Conservation (phyloP, 2,113 vertebrate species). For the Apeltes quadracus region DNA sequence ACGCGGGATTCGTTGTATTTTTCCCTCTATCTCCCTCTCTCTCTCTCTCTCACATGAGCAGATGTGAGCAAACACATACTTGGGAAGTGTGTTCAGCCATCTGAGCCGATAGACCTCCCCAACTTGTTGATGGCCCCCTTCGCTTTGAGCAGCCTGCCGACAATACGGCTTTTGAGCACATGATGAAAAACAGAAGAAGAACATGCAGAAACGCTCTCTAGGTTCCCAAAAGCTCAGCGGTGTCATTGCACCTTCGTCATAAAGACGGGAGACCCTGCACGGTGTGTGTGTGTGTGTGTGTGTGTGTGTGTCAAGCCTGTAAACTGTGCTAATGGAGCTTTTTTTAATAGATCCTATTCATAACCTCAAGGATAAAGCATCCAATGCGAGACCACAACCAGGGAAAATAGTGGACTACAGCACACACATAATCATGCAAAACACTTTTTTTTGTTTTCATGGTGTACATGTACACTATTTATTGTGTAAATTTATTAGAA, state of each 20-base stretch:
- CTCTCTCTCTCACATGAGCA: conserved; percentile 51
- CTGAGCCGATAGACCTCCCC: conserved; percentile 37
- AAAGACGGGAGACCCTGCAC: not conserved
- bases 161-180: conserved; percentile 42
- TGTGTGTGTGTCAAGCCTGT: not conserved
- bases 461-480: not conserved
- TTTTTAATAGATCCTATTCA: not conserved
- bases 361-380: not conserved
- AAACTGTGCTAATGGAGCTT: not conserved
- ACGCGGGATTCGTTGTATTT: conserved; percentile 63
- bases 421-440: not conserved
- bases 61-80: conserved; percentile 65
- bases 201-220: conserved; percentile 4
- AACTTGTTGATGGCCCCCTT: conserved; percentile 43
- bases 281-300: not conserved
- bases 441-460: not conserved
- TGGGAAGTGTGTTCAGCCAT: conserved; percentile 50
- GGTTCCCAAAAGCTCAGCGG: not conserved
- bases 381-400: not conserved
- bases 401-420: not conserved
- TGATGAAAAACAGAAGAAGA: conserved; percentile 21
- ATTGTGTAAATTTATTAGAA: too few species aligned
- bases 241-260: conserved; percentile 32
- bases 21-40: conserved; percentile 34
- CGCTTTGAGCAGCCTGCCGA: conserved; percentile 37